These are phyloP conservation scores for Metallyticus violacea DNA, from an alignment of 2,888 invertebrate genomes.

Conservation along the genomic window DNA sequence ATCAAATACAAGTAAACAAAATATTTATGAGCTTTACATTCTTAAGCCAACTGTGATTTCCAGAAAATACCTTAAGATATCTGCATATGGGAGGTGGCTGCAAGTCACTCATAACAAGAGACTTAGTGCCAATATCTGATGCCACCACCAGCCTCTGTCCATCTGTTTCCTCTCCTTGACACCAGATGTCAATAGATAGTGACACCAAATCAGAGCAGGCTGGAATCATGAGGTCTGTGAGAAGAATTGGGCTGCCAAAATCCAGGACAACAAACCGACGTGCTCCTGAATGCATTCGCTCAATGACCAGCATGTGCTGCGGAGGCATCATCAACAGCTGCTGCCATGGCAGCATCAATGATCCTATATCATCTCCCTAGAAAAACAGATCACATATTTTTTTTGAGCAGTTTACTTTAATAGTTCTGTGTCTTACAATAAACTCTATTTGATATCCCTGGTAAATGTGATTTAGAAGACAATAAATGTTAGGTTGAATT, in stretches of 20 bases:
- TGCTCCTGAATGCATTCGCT: constrained; percentile 91
- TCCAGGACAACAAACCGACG: constrained; percentile 89
- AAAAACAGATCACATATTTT: too few relatives aligned
- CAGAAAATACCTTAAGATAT: constrained; percentile 78
- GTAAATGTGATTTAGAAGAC: too few relatives aligned
- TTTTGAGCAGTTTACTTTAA: too few relatives aligned
- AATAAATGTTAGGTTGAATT: too few relatives aligned
- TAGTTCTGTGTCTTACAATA: too few relatives aligned
- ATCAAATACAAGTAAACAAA: too few relatives aligned
- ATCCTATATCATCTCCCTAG: constrained; percentile 4
- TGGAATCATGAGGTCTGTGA: constrained; percentile 84
- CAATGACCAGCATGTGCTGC: constrained; percentile 79
- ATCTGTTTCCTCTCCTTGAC: constrained; percentile 81
- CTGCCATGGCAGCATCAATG: constrained; percentile 60
- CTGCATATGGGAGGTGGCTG: constrained; percentile 88
- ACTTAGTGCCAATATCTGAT: constrained; percentile 81
- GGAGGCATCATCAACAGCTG: constrained; percentile 77
- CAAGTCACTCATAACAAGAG: constrained; percentile 82
- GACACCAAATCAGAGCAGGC: constrained; percentile 79
- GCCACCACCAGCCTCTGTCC: constrained; percentile 80
- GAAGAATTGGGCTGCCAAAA: constrained; percentile 80
- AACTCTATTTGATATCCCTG: too few relatives aligned
- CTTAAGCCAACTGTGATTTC: too few relatives aligned
- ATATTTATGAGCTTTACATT: too few relatives aligned
- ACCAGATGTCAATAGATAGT: constrained; percentile 87